Conservation (phyloP, 2,113 vertebrate species). For the Tetrao urogallus region DNA sequence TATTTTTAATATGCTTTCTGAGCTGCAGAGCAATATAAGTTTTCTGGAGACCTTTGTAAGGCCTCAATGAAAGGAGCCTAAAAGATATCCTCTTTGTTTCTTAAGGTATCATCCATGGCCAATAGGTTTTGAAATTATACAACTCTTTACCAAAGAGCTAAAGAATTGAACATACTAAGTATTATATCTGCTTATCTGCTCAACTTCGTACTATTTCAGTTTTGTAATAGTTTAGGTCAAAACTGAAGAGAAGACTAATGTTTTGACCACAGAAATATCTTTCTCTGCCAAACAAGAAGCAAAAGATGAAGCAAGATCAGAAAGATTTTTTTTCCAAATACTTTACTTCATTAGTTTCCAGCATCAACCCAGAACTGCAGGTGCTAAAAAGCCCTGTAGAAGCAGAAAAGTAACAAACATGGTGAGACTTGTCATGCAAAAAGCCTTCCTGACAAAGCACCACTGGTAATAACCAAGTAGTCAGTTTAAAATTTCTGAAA, state of each 20-base stretch:
- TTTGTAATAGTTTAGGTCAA: background rate
- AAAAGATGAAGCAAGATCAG: background rate
- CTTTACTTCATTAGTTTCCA: background rate
- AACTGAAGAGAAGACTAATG: background rate
- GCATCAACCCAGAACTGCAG: background rate
- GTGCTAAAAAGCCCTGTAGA: background rate
- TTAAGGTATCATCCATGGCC: background rate
- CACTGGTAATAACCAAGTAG: background rate
- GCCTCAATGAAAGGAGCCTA: background rate
- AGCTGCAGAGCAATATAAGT: background rate
- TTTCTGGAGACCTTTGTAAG: constrained; percentile 4
- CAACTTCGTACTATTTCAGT: background rate
- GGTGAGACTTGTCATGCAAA: background rate
- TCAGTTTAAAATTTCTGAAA: constrained; percentile 13
- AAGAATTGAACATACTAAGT: background rate
- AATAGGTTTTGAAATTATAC: background rate
- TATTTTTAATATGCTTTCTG: background rate
- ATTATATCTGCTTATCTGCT: background rate
- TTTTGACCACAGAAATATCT: background rate
- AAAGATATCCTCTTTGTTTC: constrained; percentile 1
- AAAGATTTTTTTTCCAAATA: background rate
- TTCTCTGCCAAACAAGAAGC: background rate
- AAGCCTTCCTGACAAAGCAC: constrained; percentile 9
- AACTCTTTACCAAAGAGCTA: background rate
- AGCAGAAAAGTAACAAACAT: background rate